phyloP scores from a whole-genome alignment of 1,140 invertebrate genomes.

The Conus ventricosus region DNA sequence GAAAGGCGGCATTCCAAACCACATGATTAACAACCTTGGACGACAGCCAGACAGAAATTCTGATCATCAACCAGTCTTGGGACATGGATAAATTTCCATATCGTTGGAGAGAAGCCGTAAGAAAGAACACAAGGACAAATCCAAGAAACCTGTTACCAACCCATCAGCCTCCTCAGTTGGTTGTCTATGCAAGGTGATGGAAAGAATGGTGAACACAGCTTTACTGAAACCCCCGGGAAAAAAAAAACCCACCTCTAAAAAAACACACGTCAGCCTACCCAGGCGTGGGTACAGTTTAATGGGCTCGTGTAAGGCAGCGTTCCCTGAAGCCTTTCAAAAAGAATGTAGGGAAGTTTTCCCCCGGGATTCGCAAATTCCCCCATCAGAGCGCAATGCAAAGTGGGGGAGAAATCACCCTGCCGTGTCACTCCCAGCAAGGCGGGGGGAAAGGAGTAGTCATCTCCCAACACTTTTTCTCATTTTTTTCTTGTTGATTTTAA shows the following conservation, averaged over 20 bases:
- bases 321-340: constrained; percentile 8
- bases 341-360: background rate
- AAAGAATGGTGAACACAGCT: constrained; percentile 14
- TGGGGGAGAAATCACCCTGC: background rate
- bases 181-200: background rate
- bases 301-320: constrained; percentile 10
- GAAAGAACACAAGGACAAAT: background rate
- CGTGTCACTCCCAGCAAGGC: background rate
- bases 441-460: background rate
- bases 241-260: background rate
- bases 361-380: background rate
- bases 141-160: background rate
- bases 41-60: background rate
- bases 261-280: background rate
- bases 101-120: background rate
- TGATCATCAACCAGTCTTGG: background rate
- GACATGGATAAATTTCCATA: background rate
- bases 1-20: no score
- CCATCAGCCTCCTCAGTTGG: constrained; percentile 22
- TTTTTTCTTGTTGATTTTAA: constrained; percentile 20
- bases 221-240: background rate
- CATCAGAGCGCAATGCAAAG: background rate
- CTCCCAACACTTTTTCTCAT: constrained; percentile 31
- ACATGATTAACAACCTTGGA: no score
- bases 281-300: background rate